Evolutionary conservation across 2,797 vertebrate genomes (phyloP).

Genomic region (Miichthys miiuy): DNA sequence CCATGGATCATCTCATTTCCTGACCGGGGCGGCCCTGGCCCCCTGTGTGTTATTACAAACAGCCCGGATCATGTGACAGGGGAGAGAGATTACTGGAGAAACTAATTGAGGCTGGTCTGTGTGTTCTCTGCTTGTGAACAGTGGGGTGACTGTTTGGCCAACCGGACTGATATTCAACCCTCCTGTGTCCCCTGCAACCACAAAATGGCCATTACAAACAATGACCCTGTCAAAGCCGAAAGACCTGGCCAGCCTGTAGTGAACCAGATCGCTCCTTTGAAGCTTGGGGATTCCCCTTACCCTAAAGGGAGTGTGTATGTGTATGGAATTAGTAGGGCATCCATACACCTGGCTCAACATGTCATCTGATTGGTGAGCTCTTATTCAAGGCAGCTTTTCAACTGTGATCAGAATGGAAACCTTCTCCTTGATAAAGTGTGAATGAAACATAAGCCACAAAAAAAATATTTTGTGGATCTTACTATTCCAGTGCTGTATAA

Average conservation of each 20-base stretch:
- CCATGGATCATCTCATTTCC: conserved; percentile 84
- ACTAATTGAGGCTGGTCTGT: conserved; percentile 77
- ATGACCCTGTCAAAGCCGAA: conserved; percentile 71
- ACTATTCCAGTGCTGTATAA: not conserved
- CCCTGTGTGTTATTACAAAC: conserved; percentile 83
- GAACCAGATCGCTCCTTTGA: conserved; percentile 62
- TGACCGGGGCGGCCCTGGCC: conserved; percentile 67
- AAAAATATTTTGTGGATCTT: conserved; percentile 33
- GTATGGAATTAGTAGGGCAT: conserved; percentile 40
- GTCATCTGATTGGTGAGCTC: conserved; percentile 37
- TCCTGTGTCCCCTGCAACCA: conserved; percentile 61
- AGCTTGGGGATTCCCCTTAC: conserved; percentile 59
- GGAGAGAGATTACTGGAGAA: conserved; percentile 71
- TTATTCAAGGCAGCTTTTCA: not conserved
- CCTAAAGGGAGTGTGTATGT: conserved; percentile 27
- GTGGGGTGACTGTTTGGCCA: conserved; percentile 78
- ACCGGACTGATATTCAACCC: conserved; percentile 75
- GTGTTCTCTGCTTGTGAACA: conserved; percentile 73
- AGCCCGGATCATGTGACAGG: conserved; percentile 78
- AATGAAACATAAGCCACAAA: conserved; percentile 25
- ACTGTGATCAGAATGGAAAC: not conserved
- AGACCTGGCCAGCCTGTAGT: conserved; percentile 49
- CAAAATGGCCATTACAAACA: conserved; percentile 67
- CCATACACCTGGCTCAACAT: conserved; percentile 63
- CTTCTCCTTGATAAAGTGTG: not conserved